These are phyloP conservation scores for Acanthopagrus latus DNA, from an alignment of 2,797 vertebrate genomes.

Conservation along the genomic window DNA sequence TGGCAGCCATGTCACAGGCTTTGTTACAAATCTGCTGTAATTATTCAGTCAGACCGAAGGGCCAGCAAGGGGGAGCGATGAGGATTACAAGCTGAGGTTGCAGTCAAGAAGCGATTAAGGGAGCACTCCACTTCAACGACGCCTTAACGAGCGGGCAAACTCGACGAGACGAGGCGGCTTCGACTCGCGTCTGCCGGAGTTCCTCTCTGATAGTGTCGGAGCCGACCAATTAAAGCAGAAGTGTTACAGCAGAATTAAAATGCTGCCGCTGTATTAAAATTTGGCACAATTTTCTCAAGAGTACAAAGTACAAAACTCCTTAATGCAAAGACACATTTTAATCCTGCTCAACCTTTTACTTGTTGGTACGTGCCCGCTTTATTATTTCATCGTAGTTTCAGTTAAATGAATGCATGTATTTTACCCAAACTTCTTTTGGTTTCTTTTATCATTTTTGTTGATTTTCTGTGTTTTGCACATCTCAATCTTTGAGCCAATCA, in stretches of 20 bases:
- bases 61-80: slow-evolving; percentile 24
- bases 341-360: neutral
- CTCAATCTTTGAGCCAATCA: slow-evolving; percentile 25
- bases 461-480: slow-evolving; percentile 8
- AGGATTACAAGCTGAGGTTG: slow-evolving; percentile 44
- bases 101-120: slow-evolving; percentile 58
- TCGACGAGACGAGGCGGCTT: slow-evolving; percentile 5
- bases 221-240: slow-evolving; percentile 16
- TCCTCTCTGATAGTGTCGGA: slow-evolving; percentile 12
- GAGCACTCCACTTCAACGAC: slow-evolving; percentile 43
- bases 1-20: slow-evolving; percentile 25
- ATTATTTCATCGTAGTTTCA: slow-evolving; percentile 3
- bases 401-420: neutral
- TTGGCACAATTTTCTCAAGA: slow-evolving; percentile 12
- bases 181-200: slow-evolving; percentile 13
- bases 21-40: slow-evolving; percentile 28
- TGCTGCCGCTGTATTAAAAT: slow-evolving; percentile 6
- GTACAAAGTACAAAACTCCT: slow-evolving; percentile 26
- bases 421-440: neutral
- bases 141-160: slow-evolving; percentile 11
- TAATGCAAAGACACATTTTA: slow-evolving; percentile 8
- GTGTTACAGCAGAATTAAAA: slow-evolving; percentile 13
- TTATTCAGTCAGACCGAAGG: slow-evolving; percentile 23
- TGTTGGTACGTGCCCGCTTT: slow-evolving; percentile 9
- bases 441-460: neutral